Conservation (phyloP, 2,113 vertebrate species). For the Phyllostomus discolor region DNA sequence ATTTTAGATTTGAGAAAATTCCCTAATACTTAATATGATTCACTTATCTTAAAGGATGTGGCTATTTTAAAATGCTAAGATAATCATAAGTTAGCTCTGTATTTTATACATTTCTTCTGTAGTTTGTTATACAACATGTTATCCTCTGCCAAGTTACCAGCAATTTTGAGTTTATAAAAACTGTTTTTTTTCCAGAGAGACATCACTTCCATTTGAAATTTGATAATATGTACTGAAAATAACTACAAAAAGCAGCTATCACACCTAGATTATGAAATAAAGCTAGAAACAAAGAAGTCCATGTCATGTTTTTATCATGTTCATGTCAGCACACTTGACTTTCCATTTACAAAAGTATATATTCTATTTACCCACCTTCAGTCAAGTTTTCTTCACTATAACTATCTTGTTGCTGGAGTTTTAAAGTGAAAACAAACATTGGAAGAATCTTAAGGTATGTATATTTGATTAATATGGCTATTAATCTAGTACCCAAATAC, state of each 20-base stretch:
- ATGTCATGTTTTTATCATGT: neutral
- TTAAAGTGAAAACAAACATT: neutral
- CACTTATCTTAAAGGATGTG: neutral
- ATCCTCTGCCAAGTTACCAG: neutral
- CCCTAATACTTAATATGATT: neutral
- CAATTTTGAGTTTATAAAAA: neutral
- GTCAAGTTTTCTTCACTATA: neutral
- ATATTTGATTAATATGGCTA: neutral
- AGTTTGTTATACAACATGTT: neutral
- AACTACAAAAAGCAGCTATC: neutral
- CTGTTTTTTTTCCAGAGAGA: neutral
- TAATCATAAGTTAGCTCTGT: neutral
- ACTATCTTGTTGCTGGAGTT: neutral
- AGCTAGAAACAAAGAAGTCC: neutral
- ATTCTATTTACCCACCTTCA: neutral
- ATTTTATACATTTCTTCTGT: neutral
- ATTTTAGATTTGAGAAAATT: neutral
- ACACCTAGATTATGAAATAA: conserved; percentile 36
- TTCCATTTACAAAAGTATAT: neutral
- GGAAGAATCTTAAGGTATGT: neutral
- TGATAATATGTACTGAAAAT: neutral
- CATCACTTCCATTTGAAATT: neutral
- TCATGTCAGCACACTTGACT: neutral
- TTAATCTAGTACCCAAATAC: neutral
- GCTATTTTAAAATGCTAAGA: neutral